phyloP scores from a whole-genome alignment of 2,888 invertebrate species.

The Osedax fenrisi region DNA sequence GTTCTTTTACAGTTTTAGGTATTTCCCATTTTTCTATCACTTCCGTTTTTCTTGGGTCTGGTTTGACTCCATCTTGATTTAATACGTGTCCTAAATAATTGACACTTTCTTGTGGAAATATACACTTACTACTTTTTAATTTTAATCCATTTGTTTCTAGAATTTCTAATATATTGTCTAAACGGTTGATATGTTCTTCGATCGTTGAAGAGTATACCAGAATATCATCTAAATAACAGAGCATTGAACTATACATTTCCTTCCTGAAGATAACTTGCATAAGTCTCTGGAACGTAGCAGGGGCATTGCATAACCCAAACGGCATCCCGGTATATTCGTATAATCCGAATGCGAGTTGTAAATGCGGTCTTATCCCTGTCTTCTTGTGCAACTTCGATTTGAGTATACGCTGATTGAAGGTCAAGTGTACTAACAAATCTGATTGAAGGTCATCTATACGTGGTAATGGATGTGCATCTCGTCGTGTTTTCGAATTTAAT shows the following conservation, averaged over 20 bases:
- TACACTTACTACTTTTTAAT: constrained; percentile 33
- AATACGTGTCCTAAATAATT: constrained; percentile 33
- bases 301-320: constrained; percentile 35
- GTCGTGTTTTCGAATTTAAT: background rate
- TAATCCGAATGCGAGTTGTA: background rate
- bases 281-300: constrained; percentile 35
- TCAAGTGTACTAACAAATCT: background rate
- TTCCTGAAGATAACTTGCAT: constrained; percentile 35
- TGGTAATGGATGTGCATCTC: background rate
- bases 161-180: constrained; percentile 33
- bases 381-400: background rate
- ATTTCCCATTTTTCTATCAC: background rate
- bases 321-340: constrained; percentile 22
- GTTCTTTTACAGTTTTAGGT: constrained; percentile 5
- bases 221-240: constrained; percentile 36
- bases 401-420: background rate
- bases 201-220: constrained; percentile 31
- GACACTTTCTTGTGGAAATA: constrained; percentile 29
- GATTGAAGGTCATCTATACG: no score
- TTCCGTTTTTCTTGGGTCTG: constrained; percentile 24
- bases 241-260: constrained; percentile 28
- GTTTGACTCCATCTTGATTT: constrained; percentile 22
- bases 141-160: constrained; percentile 30
- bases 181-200: constrained; percentile 28
- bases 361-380: background rate